A percentile compares a stretch with the other conserved stretches of the same genome.
Evolutionary conservation across 2,113 vertebrate genomes (phyloP).

Genomic region (Nanger granti): DNA sequence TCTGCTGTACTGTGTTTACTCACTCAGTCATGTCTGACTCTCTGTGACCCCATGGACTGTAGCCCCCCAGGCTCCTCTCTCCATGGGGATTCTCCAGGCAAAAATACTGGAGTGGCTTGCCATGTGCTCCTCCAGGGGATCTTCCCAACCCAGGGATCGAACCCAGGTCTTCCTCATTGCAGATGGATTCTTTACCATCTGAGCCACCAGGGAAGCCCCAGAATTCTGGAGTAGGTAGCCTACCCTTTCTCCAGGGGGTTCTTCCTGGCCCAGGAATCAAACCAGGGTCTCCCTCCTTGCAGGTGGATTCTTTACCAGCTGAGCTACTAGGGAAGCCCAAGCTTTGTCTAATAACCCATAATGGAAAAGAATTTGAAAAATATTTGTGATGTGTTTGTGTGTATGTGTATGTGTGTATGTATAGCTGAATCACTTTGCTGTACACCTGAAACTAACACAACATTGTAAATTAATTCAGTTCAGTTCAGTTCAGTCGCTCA

Average conservation of each 20-base stretch:
- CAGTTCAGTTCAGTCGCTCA: too few species aligned
- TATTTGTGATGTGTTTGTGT: not conserved
- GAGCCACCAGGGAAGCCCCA: not conserved
- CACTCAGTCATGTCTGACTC: not conserved
- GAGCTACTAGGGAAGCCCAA: not conserved
- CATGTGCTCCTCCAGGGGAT: not conserved
- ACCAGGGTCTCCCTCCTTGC: not conserved
- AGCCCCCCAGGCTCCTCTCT: not conserved
- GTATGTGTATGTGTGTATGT: not conserved
- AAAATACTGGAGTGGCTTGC: not conserved
- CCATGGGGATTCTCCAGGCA: not conserved
- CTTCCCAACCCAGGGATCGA: accelerated
- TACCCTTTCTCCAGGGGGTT: not conserved
- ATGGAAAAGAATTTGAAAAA: not conserved
- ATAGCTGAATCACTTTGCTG: not conserved
- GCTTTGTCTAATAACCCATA: not conserved
- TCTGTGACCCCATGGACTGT: not conserved
- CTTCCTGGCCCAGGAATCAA: not conserved
- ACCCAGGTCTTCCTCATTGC: not conserved
- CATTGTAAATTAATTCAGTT: not conserved
- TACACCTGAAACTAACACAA: not conserved
- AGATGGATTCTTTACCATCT: not conserved
- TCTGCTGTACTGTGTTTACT: not conserved
- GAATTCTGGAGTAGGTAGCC: not conserved
- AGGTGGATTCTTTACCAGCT: not conserved